Evolutionary conservation across 2,888 invertebrate species (phyloP).

Genomic region (Aphidius colemani): DNA sequence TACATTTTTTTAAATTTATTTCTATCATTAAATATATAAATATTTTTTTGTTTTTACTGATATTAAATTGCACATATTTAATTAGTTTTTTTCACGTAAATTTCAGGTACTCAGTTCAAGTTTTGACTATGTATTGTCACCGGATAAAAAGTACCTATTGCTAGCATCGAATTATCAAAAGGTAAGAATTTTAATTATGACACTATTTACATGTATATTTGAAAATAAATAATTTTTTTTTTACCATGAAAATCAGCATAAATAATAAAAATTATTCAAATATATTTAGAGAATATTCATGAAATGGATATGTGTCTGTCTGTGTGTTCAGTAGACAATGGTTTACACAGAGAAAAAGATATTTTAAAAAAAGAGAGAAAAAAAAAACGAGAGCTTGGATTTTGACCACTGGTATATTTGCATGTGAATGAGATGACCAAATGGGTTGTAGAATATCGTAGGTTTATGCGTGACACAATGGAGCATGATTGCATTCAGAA

Average conservation of each 20-base stretch:
- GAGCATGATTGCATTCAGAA: constrained; percentile 40
- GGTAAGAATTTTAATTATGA: constrained; percentile 57
- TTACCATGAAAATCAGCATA: not conserved
- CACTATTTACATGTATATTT: not conserved
- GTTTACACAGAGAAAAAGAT: no score
- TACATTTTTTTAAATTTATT: no score
- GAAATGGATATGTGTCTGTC: no score
- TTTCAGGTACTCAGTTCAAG: constrained; percentile 57
- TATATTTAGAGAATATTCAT: no score
- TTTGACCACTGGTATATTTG: constrained; percentile 32
- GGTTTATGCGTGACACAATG: constrained; percentile 38
- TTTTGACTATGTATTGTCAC: constrained; percentile 67
- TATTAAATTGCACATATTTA: constrained; percentile 12
- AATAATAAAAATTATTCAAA: not conserved
- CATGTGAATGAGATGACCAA: constrained; percentile 42
- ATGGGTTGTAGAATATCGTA: constrained; percentile 25
- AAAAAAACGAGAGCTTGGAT: no score
- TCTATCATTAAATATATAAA: no score
- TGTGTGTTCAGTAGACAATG: no score
- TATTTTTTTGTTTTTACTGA: no score
- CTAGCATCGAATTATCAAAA: constrained; percentile 69
- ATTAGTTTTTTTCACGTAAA: constrained; percentile 33
- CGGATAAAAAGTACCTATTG: constrained; percentile 69
- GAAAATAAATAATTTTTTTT: no score
- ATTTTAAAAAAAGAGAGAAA: no score